Conservation (phyloP, 2,113 vertebrate genomes). For the Poeciliopsis retropinna region DNA sequence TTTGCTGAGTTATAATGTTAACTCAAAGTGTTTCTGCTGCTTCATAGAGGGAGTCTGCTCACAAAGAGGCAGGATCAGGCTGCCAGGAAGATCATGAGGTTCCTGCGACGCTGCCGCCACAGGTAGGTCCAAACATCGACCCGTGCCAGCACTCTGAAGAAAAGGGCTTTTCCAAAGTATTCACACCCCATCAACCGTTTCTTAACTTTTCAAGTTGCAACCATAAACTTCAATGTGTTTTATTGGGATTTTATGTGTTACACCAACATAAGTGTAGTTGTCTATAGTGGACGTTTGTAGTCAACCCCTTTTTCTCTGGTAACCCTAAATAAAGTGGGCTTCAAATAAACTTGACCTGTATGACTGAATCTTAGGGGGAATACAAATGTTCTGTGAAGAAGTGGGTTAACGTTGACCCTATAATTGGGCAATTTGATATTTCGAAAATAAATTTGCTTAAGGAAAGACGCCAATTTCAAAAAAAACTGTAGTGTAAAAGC, state of each 20-base stretch:
- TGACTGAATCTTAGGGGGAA: too few relatives aligned
- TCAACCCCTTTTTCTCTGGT: neutral
- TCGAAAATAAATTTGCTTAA: too few relatives aligned
- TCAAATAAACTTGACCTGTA: too few relatives aligned
- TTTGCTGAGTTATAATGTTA: constrained; percentile 10
- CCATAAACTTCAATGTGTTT: neutral
- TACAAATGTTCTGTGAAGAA: too few relatives aligned
- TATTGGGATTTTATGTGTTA: neutral
- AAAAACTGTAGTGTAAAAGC: too few relatives aligned
- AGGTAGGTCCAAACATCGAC: constrained; percentile 81
- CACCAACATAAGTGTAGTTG: neutral
- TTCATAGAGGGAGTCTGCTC: constrained; percentile 91
- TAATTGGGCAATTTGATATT: too few relatives aligned
- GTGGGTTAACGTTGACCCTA: too few relatives aligned
- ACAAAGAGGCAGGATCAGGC: constrained; percentile 99
- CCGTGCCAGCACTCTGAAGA: neutral
- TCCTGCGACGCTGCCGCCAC: constrained; percentile 98
- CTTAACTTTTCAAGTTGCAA: neutral
- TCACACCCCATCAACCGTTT: neutral
- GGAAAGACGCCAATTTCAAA: too few relatives aligned
- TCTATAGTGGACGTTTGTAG: neutral
- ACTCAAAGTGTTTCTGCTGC: constrained; percentile 49
- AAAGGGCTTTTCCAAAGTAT: neutral
- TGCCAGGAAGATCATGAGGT: constrained; percentile 99
- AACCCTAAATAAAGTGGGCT: too few relatives aligned